phyloP scores from a whole-genome alignment of 2,113 vertebrate species.

The Neogale vison region DNA sequence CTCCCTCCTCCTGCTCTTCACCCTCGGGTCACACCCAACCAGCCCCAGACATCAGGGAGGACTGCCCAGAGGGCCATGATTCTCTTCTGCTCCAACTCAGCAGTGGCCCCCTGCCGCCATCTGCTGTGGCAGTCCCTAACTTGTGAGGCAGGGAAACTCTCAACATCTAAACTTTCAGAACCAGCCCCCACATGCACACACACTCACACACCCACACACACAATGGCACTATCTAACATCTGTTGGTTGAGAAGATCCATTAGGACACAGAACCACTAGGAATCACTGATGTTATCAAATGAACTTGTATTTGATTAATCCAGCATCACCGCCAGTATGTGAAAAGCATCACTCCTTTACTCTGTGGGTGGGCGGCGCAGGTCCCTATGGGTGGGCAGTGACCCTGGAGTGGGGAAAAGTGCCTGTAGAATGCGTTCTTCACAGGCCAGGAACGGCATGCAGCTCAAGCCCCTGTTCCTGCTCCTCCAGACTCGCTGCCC shows the following conservation, averaged over 20 bases:
- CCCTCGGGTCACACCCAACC: rapidly evolving
- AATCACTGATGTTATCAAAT: background rate
- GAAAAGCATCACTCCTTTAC: too few species aligned
- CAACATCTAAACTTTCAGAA: background rate
- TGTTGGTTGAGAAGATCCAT: background rate
- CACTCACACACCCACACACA: background rate
- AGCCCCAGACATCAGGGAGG: background rate
- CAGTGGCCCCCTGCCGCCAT: background rate
- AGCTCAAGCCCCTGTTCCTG: too few species aligned
- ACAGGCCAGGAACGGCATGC: rapidly evolving
- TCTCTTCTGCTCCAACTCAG: background rate
- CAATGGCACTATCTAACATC: background rate
- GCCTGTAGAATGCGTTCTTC: background rate
- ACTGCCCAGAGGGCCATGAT: background rate
- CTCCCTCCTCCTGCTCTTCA: too few species aligned
- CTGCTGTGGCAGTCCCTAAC: background rate
- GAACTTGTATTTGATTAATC: background rate
- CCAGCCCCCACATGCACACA: background rate
- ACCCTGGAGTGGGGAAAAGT: background rate
- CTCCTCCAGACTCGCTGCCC: background rate
- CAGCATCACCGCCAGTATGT: rapidly evolving
- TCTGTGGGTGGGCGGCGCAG: rapidly evolving
- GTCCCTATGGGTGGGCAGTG: background rate
- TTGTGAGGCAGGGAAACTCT: background rate
- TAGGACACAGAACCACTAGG: background rate